Evolutionary conservation across 2,888 invertebrate genomes (phyloP), one percentile per base, ranked within the genome.

Genomic region (Ennomos quercinarius): DNA sequence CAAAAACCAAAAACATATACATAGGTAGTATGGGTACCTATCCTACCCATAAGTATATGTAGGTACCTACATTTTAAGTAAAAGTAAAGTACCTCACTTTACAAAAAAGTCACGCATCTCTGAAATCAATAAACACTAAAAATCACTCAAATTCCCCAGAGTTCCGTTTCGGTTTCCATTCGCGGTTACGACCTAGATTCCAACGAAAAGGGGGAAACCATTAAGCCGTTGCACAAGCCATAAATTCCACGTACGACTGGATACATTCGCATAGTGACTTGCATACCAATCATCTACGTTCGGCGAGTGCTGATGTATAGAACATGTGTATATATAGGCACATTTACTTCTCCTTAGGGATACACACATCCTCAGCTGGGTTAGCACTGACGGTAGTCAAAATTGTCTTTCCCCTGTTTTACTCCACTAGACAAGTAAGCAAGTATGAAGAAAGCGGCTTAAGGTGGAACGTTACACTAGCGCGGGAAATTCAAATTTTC

Each of bases 351-450:
- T 6, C 36, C 36, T 42, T 13, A 12, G 35, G 42, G 42, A 69
- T 76, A 76, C 76, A 80, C 27, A 27, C 27, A 27, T 27, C 17
- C 17, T 2, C 17, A 17, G n/a, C n/a, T n/a, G 3, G 78, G 72
- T 58, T 72, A 75, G 17, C 17, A 17, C n/a, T n/a, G n/a, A n/a
- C n/a, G n/a, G n/a, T n/a, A n/a, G n/a, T n/a, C n/a, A n/a, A n/a
- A n/a, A n/a, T n/a, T n/a, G n/a, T n/a, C n/a, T n/a, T n/a, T n/a
- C n/a, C n/a, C n/a, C n/a, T n/a, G n/a, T n/a, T n/a, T n/a, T n/a
- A n/a, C n/a, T n/a, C n/a, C n/a, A n/a, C n/a, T n/a, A n/a, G n/a
- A n/a, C n/a, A n/a, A n/a, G n/a, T n/a, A n/a, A n/a, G n/a, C n/a
- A n/a, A n/a, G n/a, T n/a, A n/a, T n/a, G n/a, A n/a, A n/a, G n/a